Evolutionary conservation across 2,888 invertebrate genomes (phyloP).

Genomic region (Cephus spinipes): DNA sequence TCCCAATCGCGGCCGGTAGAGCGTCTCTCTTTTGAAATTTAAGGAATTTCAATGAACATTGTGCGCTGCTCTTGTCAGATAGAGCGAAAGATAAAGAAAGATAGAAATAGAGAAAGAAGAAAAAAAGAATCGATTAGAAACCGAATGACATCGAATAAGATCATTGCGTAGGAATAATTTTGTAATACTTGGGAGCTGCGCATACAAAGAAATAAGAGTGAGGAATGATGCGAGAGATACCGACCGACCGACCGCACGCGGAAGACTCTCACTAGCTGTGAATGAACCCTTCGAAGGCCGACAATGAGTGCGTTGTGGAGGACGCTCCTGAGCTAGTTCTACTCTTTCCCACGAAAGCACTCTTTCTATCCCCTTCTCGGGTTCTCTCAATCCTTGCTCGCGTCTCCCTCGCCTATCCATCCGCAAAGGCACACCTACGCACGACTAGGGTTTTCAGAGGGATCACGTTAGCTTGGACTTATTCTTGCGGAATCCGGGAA

Average conservation of each 20-base stretch:
- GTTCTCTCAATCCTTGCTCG: not conserved
- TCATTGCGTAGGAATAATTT: not conserved
- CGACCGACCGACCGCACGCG: not conserved
- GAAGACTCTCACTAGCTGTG: not conserved
- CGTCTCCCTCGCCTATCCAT: not conserved
- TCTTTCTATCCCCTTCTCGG: not conserved
- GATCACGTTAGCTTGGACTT: constrained; percentile 67
- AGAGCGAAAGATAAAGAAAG: no score
- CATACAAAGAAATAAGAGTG: not conserved
- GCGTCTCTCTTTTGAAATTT: not conserved
- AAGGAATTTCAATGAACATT: not conserved
- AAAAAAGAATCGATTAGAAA: no score
- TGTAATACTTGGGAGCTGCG: not conserved
- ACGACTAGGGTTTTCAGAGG: not conserved
- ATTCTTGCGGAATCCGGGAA: constrained; percentile 73
- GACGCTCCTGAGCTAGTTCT: no score
- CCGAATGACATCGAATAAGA: no score
- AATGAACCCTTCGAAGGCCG: not conserved
- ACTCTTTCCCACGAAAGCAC: no score
- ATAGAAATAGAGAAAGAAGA: no score
- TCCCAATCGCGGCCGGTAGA: not conserved
- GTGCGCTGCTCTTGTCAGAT: no score
- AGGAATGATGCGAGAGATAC: not conserved
- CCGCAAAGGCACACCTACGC: not conserved
- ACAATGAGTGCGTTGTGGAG: no score